These are phyloP conservation scores for Macrotus californicus DNA, from an alignment of 2,113 vertebrate species.

Conservation along the genomic window DNA sequence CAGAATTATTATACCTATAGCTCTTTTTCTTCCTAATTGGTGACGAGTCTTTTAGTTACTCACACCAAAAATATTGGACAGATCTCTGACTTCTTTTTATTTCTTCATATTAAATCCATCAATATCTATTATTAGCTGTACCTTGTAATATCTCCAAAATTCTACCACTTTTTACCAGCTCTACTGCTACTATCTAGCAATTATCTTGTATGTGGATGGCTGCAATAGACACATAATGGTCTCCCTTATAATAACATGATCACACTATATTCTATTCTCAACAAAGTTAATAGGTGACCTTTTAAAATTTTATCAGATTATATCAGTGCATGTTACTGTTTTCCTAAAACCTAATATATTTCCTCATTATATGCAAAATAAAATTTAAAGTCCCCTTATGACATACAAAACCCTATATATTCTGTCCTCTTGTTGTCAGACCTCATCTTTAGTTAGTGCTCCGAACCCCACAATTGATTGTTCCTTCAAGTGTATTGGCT, in stretches of 20 bases:
- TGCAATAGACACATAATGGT: not conserved
- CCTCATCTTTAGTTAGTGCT: not conserved
- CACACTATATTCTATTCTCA: not conserved
- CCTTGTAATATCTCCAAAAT: not conserved
- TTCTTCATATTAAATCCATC: not conserved
- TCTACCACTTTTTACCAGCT: not conserved
- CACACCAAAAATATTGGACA: not conserved
- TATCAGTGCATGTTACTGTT: not conserved
- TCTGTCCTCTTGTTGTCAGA: not conserved
- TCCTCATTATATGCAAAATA: not conserved
- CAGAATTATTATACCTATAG: not conserved
- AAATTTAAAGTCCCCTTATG: not conserved
- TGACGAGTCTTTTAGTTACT: not conserved
- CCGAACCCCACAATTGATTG: not conserved
- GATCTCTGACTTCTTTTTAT: not conserved
- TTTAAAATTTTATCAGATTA: not conserved
- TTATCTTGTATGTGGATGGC: not conserved
- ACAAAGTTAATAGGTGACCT: not conserved
- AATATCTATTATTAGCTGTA: not conserved
- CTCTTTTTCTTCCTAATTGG: not conserved
- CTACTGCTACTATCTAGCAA: not conserved
- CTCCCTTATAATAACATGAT: not conserved
- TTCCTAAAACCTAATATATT: not conserved
- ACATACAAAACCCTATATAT: not conserved
- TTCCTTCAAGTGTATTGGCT: not conserved